Base-by-base conservation (phyloP, 2,888 invertebrate species). In the Crematogaster levior region DNA sequence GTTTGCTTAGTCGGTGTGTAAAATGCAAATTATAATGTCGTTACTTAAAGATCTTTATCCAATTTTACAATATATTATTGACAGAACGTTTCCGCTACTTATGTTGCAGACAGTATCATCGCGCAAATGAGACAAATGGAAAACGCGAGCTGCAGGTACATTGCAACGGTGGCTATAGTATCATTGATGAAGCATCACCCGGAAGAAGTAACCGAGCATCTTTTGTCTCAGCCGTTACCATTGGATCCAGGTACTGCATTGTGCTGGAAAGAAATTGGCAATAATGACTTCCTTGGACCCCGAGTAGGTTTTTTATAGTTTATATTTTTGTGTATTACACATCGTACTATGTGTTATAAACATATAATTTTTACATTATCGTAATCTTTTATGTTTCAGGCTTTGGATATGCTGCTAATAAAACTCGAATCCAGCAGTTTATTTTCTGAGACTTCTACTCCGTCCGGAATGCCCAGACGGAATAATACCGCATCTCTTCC, bases 181-280 rank as follows among this genome's bases (percentile, higher is more conserved):
- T 85, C 91, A 1, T 48, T 94, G 30, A 90, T 91, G 75, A 60
- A 61, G 12, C 93, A 93, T 86, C 92, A 93, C 87, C 87, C 91
- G 0, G 91, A 92, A 73, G 92, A 92, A 83, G 91, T 93, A 1
- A 84, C 91, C 4, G 93, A 93, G 40, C 91, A 91, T 79, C 82
- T 93, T 51, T 85, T 93, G 24, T 90, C 88, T 61, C 94, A 94
- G 66, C 91, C 93, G 0, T 83, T 94, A 68, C 93, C 93, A 4
- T 83, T 93, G 18, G 93, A 93, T 86, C 89, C 89, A 1, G 92
- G 91, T 0, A 90, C 91, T 4, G 92, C 92, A 80, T 91, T 92
- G 75, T 93, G 93, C 68, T 94, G 94, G 94, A 90, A 88, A 80
- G 92, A 92, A 81, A 85, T 94, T n/a, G 93, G 93, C 18, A 88